Evolutionary conservation across 2,888 invertebrate species (phyloP).

Genomic region (Globia sparganii): DNA sequence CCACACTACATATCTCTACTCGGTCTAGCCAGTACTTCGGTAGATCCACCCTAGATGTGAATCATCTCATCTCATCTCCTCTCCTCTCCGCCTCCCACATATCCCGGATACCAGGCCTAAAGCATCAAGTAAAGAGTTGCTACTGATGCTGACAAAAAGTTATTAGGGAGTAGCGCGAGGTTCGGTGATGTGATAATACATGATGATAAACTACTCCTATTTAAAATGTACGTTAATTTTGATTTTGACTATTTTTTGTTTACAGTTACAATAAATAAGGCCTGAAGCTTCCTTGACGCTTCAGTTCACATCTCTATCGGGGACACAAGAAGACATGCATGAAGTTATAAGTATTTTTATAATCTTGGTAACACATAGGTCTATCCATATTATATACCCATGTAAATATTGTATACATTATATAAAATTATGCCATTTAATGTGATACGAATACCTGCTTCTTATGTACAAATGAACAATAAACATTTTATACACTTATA

Average conservation of each 20-base stretch:
- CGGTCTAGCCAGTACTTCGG: too few relatives aligned
- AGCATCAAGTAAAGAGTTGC: neutral
- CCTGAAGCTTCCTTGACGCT: neutral
- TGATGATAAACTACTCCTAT: neutral
- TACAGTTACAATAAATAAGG: slow-evolving; percentile 13
- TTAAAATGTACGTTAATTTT: neutral
- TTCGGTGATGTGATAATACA: neutral
- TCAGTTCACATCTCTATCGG: slow-evolving; percentile 5
- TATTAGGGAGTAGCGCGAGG: neutral
- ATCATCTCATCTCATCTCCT: too few relatives aligned
- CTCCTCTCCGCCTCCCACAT: too few relatives aligned
- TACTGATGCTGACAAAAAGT: neutral
- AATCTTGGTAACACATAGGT: neutral
- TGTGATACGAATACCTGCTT: slow-evolving; percentile 18
- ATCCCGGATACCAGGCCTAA: too few relatives aligned
- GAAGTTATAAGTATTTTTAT: slow-evolving; percentile 6
- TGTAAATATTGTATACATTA: slow-evolving; percentile 26
- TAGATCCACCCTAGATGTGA: too few relatives aligned
- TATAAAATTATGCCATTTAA: neutral
- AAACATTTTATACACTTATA: slow-evolving; percentile 16
- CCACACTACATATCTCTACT: too few relatives aligned
- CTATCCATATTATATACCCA: neutral
- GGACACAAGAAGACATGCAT: neutral
- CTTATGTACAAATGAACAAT: slow-evolving; percentile 18
- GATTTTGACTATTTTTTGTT: slow-evolving; percentile 8